Base-by-base conservation (phyloP, 2,113 vertebrate species). In the Podarcis muralis region DNA sequence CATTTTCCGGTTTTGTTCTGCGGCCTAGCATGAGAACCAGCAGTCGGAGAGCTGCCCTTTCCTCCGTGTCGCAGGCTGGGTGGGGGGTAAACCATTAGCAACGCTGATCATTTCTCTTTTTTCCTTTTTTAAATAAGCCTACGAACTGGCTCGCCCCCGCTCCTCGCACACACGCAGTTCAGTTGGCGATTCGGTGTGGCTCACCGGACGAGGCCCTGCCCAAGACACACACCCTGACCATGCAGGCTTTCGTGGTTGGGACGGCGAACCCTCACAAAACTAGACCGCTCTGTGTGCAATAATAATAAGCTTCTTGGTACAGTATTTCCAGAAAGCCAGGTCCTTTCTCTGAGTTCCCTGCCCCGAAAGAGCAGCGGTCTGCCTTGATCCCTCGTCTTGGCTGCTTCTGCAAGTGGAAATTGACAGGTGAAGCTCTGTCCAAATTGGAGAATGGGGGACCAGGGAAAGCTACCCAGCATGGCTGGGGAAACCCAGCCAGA, bases 221-320 rank as follows among this genome's bases (percentile, higher is more conserved):
- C 23, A 16, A 20, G 65, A 25, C 18, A 23, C 18, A 32, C 3
- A 5, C n/a, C 48, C 72, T 90, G 88, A 90, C 92, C 91, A 75
- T 91, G 83, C 30, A 30, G 27, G 15, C 6, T 87, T 22, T 11
- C 37, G 16, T 7, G 1, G 23, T 5, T 78, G 74, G 74, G 59
- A 22, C 11, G 4, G 57, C 22, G 27, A 18, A 40, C 35, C n/a
- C 16, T 74, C n/a, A 40, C 40, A 27, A 8, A 57, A 37, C 2
- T 0, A 25, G 11, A 6, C 37, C 1, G 12, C 57, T 77, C 13
- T 7, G 16, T 23, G 74, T 32, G 59, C 62, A 53, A 2, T 53
- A 53, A 53, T 53, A 48, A 76, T 75, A 43, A 40, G 8, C 43
- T 62, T 48, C 74, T 20, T 9, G 23, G 27, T 32, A 40, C 35